Conservation (phyloP, 1,140 invertebrate genomes). For the Brachionus calyciflorus region DNA sequence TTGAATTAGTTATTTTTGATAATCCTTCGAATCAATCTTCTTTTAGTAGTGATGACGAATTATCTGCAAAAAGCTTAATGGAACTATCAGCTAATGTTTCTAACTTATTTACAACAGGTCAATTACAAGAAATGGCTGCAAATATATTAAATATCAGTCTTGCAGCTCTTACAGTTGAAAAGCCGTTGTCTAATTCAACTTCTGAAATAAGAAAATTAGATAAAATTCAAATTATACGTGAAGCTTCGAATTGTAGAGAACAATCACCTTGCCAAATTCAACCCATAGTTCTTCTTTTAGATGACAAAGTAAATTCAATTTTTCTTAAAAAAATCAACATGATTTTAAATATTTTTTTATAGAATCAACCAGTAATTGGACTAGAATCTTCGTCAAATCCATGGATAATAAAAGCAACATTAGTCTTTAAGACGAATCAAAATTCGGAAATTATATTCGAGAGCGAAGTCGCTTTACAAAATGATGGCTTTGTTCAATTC, state of each 20-base stretch:
- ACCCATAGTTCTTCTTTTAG: constrained; percentile 8
- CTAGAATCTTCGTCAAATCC: not conserved
- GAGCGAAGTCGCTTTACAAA: not conserved
- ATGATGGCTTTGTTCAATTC: constrained; percentile 40
- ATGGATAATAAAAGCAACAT: constrained; percentile 7
- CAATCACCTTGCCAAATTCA: constrained; percentile 32
- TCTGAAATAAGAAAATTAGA: constrained; percentile 20
- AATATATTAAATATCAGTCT: not conserved
- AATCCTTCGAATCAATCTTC: not conserved
- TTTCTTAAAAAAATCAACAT: not conserved
- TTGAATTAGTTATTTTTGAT: constrained; percentile 25
- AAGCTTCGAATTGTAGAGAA: constrained; percentile 11
- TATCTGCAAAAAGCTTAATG: not conserved
- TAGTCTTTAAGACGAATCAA: not conserved
- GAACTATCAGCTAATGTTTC: not conserved
- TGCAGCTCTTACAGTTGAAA: not conserved
- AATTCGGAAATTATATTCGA: not conserved
- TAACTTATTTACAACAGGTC: constrained; percentile 17
- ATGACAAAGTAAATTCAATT: constrained; percentile 15
- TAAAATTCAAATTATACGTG: constrained; percentile 4
- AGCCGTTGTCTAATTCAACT: not conserved
- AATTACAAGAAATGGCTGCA: constrained; percentile 33
- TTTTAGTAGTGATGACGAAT: not conserved
- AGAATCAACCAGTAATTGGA: constrained; percentile 8
- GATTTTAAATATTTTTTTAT: not conserved